Evolutionary conservation across 2,888 invertebrate species (phyloP).

Genomic region (Poecilobothrus nobilitatus): DNA sequence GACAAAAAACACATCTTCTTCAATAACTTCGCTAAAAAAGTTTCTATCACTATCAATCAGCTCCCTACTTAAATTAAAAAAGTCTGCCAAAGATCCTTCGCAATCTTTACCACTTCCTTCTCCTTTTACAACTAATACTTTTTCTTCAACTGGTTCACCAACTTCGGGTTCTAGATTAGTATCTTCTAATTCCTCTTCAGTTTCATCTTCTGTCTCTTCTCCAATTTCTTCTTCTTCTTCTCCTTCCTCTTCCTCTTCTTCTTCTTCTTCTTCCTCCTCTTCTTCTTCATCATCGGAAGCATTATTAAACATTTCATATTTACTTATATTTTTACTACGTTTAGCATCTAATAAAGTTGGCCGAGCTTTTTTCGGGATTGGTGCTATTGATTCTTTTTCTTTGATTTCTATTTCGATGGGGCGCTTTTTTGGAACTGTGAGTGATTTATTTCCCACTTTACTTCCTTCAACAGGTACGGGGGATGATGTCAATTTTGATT

Average conservation of each 20-base stretch:
- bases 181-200: slow-evolving; percentile 33
- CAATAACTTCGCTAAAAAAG: slow-evolving; percentile 58
- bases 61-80: slow-evolving; percentile 5
- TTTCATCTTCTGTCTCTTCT: slow-evolving; percentile 28
- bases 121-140: slow-evolving; percentile 60
- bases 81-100: slow-evolving; percentile 45
- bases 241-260: slow-evolving; percentile 30
- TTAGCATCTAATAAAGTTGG: slow-evolving; percentile 37
- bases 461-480: not conserved
- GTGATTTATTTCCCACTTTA: not conserved
- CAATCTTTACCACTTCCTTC: slow-evolving; percentile 61
- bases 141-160: slow-evolving; percentile 64
- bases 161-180: slow-evolving; percentile 40
- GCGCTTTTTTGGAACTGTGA: slow-evolving; percentile 28
- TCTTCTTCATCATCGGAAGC: slow-evolving; percentile 28
- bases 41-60: slow-evolving; percentile 9
- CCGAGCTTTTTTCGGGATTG: slow-evolving; percentile 31
- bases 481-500: slow-evolving; percentile 30
- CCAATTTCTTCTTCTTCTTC: slow-evolving; percentile 28
- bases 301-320: slow-evolving; percentile 32
- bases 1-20: slow-evolving; percentile 62
- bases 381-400: slow-evolving; percentile 23
- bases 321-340: slow-evolving; percentile 35
- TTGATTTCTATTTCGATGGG: slow-evolving; percentile 28
- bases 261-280: slow-evolving; percentile 29